phyloP scores from a whole-genome alignment of 1,140 invertebrate species.

The Rhizoglyphus robini region DNA sequence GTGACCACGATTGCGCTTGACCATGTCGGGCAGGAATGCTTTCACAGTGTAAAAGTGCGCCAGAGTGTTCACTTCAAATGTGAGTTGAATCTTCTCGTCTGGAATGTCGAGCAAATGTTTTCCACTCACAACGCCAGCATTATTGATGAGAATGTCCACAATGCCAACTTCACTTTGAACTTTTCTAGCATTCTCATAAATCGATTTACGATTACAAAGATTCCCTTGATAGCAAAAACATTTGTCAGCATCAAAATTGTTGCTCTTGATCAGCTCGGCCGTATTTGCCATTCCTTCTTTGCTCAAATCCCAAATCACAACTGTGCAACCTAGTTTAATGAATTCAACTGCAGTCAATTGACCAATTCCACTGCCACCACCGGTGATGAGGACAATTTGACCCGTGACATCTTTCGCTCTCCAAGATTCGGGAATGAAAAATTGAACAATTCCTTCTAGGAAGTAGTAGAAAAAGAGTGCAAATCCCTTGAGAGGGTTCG shows the following conservation, averaged over 20 bases:
- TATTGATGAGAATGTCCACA: conserved; percentile 81
- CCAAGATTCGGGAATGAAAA: conserved; percentile 37
- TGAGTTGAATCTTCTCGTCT: conserved; percentile 49
- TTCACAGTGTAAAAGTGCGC: conserved; percentile 49
- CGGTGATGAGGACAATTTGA: conserved; percentile 29
- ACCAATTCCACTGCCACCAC: conserved; percentile 31
- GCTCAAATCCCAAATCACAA: conserved; percentile 32
- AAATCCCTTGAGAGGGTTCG: not conserved
- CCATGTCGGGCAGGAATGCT: conserved; percentile 56
- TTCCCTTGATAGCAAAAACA: conserved; percentile 37
- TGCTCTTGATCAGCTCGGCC: not conserved
- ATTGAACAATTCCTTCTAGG: conserved; percentile 33
- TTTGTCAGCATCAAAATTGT: conserved; percentile 36
- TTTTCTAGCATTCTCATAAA: conserved; percentile 65
- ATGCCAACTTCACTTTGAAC: conserved; percentile 69
- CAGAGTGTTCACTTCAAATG: conserved; percentile 48
- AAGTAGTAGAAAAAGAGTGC: conserved; percentile 3
- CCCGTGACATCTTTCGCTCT: conserved; percentile 29
- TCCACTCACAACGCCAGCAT: conserved; percentile 82
- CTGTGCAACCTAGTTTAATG: conserved; percentile 25
- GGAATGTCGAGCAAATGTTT: conserved; percentile 64
- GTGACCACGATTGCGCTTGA: conserved; percentile 65
- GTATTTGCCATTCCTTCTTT: conserved; percentile 25
- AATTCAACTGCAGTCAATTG: conserved; percentile 27
- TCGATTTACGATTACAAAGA: conserved; percentile 56